Evolutionary conservation across 2,113 vertebrate species (phyloP).

Genomic region (Hylia prasina): DNA sequence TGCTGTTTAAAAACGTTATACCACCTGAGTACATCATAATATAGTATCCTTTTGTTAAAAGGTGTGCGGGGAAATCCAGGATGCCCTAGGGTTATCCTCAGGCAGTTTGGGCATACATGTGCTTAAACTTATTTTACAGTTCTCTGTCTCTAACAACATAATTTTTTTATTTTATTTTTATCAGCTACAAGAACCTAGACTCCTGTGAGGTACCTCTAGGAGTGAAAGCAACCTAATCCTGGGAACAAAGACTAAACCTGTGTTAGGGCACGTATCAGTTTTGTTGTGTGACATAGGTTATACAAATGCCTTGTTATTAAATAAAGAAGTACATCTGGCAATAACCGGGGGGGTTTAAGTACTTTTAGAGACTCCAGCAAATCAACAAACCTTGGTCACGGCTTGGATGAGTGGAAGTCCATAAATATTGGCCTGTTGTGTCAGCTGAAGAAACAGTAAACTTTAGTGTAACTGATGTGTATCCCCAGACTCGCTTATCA

Average conservation of each 20-base stretch:
- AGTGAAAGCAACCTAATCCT: neutral
- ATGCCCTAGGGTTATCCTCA: neutral
- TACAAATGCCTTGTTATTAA: neutral
- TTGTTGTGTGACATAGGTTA: neutral
- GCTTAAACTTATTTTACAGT: neutral
- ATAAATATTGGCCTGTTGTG: fast-evolving
- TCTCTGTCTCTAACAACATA: neutral
- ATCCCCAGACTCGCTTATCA: neutral
- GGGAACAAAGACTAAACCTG: neutral
- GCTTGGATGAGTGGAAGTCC: neutral
- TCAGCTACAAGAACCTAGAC: neutral
- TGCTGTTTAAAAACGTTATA: neutral
- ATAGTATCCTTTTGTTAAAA: neutral
- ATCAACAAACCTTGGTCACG: neutral
- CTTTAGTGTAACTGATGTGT: neutral
- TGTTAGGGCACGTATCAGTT: neutral
- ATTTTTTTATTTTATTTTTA: neutral
- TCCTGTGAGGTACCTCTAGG: neutral
- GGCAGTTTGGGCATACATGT: neutral
- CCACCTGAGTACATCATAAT: neutral
- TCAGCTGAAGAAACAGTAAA: neutral
- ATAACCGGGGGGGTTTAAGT: neutral
- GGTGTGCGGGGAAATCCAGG: fast-evolving
- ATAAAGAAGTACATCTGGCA: neutral
- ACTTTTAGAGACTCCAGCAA: neutral